Evolutionary conservation across 2,797 vertebrate species (phyloP).

Genomic region (Cossypha caffra): DNA sequence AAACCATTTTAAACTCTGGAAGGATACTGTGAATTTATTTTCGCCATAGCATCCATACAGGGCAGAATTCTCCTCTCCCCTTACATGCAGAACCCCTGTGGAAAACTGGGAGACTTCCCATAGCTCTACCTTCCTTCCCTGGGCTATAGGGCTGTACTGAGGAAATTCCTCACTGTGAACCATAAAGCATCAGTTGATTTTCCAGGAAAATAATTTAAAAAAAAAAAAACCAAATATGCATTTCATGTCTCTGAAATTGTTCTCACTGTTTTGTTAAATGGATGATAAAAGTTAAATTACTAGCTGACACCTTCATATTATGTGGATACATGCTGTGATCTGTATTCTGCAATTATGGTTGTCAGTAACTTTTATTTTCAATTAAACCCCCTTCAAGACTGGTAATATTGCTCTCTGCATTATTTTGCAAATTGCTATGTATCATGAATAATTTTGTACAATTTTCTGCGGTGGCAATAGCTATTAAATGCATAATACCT

Average conservation of each 20-base stretch:
- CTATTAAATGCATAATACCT: constrained; percentile 42
- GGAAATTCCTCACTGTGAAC: background rate
- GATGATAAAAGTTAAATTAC: constrained; percentile 52
- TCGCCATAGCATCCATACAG: background rate
- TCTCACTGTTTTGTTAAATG: constrained; percentile 25
- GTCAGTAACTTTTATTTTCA: constrained; percentile 62
- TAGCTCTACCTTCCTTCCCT: background rate
- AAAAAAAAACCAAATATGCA: background rate
- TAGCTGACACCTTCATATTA: constrained; percentile 39
- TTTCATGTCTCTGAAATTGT: background rate
- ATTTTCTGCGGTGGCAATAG: constrained; percentile 26
- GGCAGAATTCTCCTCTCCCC: background rate
- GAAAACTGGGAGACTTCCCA: background rate
- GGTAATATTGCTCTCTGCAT: constrained; percentile 20
- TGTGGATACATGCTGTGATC: constrained; percentile 6
- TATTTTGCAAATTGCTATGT: constrained; percentile 61
- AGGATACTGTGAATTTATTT: background rate
- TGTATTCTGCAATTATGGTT: constrained; percentile 57
- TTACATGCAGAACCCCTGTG: rapidly evolving
- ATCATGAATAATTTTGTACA: constrained; percentile 45
- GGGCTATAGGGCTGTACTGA: background rate
- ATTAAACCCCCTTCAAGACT: constrained; percentile 36
- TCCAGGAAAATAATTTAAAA: background rate
- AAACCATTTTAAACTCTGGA: background rate
- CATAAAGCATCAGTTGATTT: background rate